Evolutionary conservation across 2,888 invertebrate genomes (phyloP).

Genomic region (Caenorhabditis japonica): DNA sequence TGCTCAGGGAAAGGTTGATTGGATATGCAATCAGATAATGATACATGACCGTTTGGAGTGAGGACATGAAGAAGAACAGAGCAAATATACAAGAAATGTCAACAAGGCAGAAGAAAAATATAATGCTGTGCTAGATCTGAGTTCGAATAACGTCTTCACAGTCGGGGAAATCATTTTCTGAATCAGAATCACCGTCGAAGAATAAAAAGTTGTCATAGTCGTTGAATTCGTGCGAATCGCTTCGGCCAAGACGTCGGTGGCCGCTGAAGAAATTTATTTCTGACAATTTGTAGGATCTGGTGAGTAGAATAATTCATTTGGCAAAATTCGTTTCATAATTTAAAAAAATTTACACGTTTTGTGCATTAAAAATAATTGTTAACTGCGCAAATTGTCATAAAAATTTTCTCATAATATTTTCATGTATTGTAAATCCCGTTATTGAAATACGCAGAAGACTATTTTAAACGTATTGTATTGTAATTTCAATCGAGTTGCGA

Average conservation of each 20-base stretch:
- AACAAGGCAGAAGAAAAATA: constrained; percentile 1
- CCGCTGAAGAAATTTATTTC: constrained; percentile 55
- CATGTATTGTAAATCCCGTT: too few relatives aligned
- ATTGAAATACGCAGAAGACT: too few relatives aligned
- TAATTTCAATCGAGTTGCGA: too few relatives aligned
- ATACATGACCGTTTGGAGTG: constrained; percentile 41
- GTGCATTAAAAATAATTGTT: too few relatives aligned
- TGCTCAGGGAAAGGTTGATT: constrained; percentile 14
- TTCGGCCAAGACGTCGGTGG: constrained; percentile 58
- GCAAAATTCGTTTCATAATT: too few relatives aligned
- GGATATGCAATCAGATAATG: constrained; percentile 46
- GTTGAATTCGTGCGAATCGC: constrained; percentile 65
- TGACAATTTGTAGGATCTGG: too few relatives aligned
- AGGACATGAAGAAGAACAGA: constrained; percentile 14
- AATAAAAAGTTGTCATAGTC: constrained; percentile 66
- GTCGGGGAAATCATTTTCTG: constrained; percentile 42
- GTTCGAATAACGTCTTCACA: constrained; percentile 47
- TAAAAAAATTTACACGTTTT: too few relatives aligned
- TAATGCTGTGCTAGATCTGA: constrained; percentile 29
- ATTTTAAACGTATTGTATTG: too few relatives aligned
- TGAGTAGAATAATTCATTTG: too few relatives aligned
- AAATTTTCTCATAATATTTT: too few relatives aligned
- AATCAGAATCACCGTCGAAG: constrained; percentile 36
- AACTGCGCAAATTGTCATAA: too few relatives aligned
- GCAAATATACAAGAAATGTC: constrained; percentile 46